These are phyloP conservation scores for Colostygia pectinataria DNA, from an alignment of 2,888 invertebrate species.

Conservation along the genomic window DNA sequence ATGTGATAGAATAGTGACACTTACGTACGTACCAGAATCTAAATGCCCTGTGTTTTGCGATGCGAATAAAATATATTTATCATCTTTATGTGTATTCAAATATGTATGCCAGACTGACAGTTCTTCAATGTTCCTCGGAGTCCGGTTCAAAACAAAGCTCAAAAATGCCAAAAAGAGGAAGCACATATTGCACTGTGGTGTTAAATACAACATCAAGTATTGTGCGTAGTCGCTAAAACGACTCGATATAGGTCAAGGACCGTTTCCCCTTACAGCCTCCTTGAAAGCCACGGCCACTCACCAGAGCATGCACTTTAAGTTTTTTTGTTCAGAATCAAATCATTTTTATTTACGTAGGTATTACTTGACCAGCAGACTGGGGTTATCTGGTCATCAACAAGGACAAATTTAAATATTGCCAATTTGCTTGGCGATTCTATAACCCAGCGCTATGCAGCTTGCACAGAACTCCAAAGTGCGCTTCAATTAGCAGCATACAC, in stretches of 20 bases:
- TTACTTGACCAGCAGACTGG: slow-evolving; percentile 63
- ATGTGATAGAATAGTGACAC: too few relatives aligned
- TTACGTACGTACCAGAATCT: too few relatives aligned
- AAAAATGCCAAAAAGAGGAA: slow-evolving; percentile 11
- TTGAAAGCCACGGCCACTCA: slow-evolving; percentile 76
- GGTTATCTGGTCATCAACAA: slow-evolving; percentile 72
- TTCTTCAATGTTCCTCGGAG: background rate
- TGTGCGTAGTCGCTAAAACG: slow-evolving; percentile 29
- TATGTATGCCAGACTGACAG: too few relatives aligned
- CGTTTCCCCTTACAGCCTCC: slow-evolving; percentile 79
- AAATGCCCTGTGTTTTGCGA: too few relatives aligned
- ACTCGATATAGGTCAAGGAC: slow-evolving; percentile 75
- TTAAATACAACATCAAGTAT: slow-evolving; percentile 17
- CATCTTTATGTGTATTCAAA: too few relatives aligned
- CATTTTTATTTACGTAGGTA: slow-evolving; percentile 77
- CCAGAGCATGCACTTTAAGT: slow-evolving; percentile 56
- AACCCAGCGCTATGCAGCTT: too few relatives aligned
- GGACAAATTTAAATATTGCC: slow-evolving; percentile 61
- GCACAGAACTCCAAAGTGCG: too few relatives aligned
- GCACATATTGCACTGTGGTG: slow-evolving; percentile 18
- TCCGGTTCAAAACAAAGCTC: background rate
- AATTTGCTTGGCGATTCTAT: too few relatives aligned
- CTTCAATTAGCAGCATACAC: too few relatives aligned
- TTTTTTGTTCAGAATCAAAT: slow-evolving; percentile 77
- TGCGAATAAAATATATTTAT: too few relatives aligned